Percentiles rank a stretch among this genome's conserved stretches.
phyloP scores from a whole-genome alignment of 1,140 invertebrate genomes.

The Pygmarrhopalites habei region DNA sequence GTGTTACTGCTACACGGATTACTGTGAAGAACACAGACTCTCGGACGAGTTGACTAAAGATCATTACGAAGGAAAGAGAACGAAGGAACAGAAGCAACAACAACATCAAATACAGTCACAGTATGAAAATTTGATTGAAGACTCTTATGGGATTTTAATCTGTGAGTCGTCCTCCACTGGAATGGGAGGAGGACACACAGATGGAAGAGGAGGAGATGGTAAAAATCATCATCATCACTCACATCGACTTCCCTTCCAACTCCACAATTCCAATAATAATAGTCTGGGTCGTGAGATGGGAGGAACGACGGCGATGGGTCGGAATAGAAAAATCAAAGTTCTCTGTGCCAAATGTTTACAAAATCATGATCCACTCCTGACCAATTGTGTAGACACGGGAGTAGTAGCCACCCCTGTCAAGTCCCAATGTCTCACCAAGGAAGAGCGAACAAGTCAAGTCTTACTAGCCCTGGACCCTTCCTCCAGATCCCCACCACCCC shows the following conservation, averaged over 20 bases:
- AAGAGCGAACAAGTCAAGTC: conserved; percentile 5
- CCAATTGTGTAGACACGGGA: conserved; percentile 32
- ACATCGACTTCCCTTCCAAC: background rate
- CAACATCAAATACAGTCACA: background rate
- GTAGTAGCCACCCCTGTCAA: no score
- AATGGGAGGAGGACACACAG: no score
- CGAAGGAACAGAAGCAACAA: no score
- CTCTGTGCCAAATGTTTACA: conserved; percentile 39
- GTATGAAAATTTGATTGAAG: conserved; percentile 38
- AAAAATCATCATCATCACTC: background rate
- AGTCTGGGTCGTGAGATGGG: background rate
- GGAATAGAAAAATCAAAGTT: conserved; percentile 31
- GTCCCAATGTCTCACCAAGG: no score
- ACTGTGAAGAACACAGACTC: no score
- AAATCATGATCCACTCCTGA: conserved; percentile 38
- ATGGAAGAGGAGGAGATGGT: background rate
- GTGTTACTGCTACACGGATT: conserved; percentile 6
- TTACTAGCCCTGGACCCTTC: background rate
- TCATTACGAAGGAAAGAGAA: background rate
- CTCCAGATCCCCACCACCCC: background rate
- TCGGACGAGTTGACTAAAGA: background rate
- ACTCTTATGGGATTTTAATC: conserved; percentile 39
- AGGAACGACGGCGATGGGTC: background rate
- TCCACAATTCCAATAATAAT: no score
- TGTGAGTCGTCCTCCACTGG: conserved; percentile 24